Percentiles rank a stretch among this genome's conserved stretches.
Conservation (phyloP, 2,888 invertebrate species). For the Noctua pronuba region DNA sequence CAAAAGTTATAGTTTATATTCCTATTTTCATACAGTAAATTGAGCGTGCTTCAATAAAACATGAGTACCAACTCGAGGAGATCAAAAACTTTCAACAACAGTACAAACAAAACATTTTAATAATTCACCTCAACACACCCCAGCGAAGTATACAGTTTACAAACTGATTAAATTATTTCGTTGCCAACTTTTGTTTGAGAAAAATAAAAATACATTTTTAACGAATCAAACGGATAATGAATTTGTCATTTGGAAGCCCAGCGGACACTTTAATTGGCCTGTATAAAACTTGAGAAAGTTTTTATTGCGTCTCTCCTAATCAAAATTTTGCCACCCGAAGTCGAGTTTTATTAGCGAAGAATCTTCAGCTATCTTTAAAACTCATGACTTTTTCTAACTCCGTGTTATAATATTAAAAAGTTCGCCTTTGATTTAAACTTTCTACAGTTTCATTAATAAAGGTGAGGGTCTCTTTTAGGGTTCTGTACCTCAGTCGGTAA, state of each 20-base stretch:
- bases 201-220: constrained; percentile 68
- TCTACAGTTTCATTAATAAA: constrained; percentile 69
- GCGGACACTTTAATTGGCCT: constrained; percentile 78
- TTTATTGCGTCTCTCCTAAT: constrained; percentile 80
- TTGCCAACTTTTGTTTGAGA: constrained; percentile 47
- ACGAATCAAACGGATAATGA: constrained; percentile 75
- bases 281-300: constrained; percentile 73
- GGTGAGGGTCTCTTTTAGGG: constrained; percentile 34
- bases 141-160: constrained; percentile 30
- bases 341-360: constrained; percentile 73
- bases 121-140: constrained; percentile 52
- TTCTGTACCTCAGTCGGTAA: too few species aligned
- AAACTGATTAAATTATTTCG: constrained; percentile 58
- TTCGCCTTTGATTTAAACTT: constrained; percentile 75
- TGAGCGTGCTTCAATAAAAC: constrained; percentile 10
- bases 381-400: constrained; percentile 74
- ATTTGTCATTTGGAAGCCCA: constrained; percentile 73
- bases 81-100: constrained; percentile 30
- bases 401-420: constrained; percentile 74
- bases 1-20: too few species aligned
- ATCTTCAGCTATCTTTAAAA: constrained; percentile 72
- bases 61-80: constrained; percentile 17
- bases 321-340: constrained; percentile 76
- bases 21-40: background rate
- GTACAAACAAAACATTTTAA: constrained; percentile 48